phyloP scores from a whole-genome alignment of 1,140 invertebrate genomes.

The Sminthurides bifidus region DNA sequence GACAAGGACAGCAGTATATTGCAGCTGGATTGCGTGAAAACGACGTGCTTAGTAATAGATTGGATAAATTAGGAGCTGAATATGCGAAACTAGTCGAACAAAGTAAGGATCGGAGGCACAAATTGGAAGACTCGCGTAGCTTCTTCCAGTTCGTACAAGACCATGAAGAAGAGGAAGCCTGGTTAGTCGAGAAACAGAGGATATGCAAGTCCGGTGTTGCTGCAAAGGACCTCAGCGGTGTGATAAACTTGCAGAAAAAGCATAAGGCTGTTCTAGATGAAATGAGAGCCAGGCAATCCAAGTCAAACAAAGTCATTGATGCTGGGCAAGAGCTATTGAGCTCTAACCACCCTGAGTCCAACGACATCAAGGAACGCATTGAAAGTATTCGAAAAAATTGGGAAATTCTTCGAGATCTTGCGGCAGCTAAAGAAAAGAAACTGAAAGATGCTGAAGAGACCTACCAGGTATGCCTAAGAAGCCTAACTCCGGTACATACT shows the following conservation, averaged over 20 bases:
- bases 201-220: slow-evolving; percentile 77
- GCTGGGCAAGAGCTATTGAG: slow-evolving; percentile 60
- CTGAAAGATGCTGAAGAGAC: slow-evolving; percentile 88
- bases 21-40: slow-evolving; percentile 47
- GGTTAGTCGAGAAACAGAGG: slow-evolving; percentile 82
- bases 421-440: slow-evolving; percentile 66
- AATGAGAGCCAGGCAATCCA: slow-evolving; percentile 68
- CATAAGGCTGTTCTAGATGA: slow-evolving; percentile 86
- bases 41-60: slow-evolving; percentile 51
- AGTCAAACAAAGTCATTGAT: slow-evolving; percentile 62
- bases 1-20: slow-evolving; percentile 48
- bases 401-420: slow-evolving; percentile 71
- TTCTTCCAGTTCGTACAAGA: slow-evolving; percentile 93
- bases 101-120: slow-evolving; percentile 61
- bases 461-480: slow-evolving; percentile 51
- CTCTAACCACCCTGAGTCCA: slow-evolving; percentile 60
- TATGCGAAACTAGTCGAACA: slow-evolving; percentile 48
- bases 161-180: slow-evolving; percentile 84
- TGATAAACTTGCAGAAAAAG: slow-evolving; percentile 81
- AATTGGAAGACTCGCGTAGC: slow-evolving; percentile 79
- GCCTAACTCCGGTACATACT: slow-evolving; percentile 1
- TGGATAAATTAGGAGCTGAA: slow-evolving; percentile 53
- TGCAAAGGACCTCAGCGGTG: slow-evolving; percentile 81
- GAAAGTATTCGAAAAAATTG: slow-evolving; percentile 70
- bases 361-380: slow-evolving; percentile 66